Evolutionary conservation across 1,140 invertebrate genomes (phyloP).

Genomic region (Acyrthosiphon pisum): DNA sequence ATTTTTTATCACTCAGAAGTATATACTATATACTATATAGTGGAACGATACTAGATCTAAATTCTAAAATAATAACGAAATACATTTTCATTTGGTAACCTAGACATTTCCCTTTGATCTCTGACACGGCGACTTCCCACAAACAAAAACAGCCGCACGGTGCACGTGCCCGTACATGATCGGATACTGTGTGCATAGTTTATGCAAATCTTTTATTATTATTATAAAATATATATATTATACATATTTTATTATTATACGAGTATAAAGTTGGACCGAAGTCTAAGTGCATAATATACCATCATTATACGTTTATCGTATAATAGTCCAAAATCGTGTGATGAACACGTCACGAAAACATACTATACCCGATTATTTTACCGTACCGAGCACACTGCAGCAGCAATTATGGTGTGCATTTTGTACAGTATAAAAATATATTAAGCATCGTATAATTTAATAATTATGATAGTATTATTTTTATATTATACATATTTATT

Average conservation of each 20-base stretch:
- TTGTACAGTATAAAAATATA: neutral
- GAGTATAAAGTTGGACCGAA: neutral
- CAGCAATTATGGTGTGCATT: neutral
- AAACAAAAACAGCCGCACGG: neutral
- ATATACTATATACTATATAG: no score
- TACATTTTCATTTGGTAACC: no score
- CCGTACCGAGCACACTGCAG: neutral
- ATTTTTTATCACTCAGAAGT: no score
- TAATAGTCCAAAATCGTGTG: neutral
- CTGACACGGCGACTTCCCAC: neutral
- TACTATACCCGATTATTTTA: neutral
- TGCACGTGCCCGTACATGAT: neutral
- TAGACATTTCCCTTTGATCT: neutral
- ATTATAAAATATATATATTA: neutral
- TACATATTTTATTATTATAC: no score
- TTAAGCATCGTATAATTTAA: neutral
- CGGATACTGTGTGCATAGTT: neutral
- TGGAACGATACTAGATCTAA: no score
- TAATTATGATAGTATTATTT: neutral
- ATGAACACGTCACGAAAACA: neutral
- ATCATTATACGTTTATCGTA: neutral
- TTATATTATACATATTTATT: neutral
- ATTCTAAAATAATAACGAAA: no score
- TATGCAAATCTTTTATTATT: neutral
- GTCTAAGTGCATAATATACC: neutral